Evolutionary conservation across 2,113 vertebrate species (phyloP), one percentile per base, ranked within the genome.

Genomic region (Colinus virginianus): DNA sequence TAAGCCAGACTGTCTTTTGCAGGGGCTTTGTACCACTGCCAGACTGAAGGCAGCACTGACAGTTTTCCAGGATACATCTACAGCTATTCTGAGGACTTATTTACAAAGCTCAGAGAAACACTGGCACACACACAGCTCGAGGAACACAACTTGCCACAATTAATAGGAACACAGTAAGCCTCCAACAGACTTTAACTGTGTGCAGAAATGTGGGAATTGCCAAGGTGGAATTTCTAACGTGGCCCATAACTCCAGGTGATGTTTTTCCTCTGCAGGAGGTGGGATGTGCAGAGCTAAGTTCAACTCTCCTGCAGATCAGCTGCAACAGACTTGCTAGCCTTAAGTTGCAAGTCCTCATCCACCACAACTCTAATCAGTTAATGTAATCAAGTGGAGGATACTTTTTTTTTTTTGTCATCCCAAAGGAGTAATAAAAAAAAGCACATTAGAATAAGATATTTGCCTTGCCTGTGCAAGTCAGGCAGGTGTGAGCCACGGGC

Each of bases 41-140:
- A 7, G 12, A 28, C 59, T 30, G 46, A 48, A 53, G 28, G 32
- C 13, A 21, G 26, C 22, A 5, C 13, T 10, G 22, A 28, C 32
- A n/a, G 21, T 23, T 48, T 30, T 16, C 25, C 75, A 58, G 74
- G 49, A 30, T 25, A 69, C 5, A 26, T 20, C 62, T 40, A 26
- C 19, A 71, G 58, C 53, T 90, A 38, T 72, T 30, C 53, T 70
- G 20, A 74, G 58, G 40, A 71, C 7, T 23, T 17, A 19, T 25
- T 81, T 56, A 55, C 11, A 48, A 8, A 12, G 43, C 22, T 40
- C 15, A 21, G 23, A 68, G 67, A 22, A 3, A 17, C 7, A 16
- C 0, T 5, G 40, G 19, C 8, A 71, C 3, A 0, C 1, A 34
- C 0, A 8, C 40, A 62, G 22, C 4, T 48, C 42, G 17, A 48